phyloP scores from a whole-genome alignment of 2,113 vertebrate species.

The Passer montanus region DNA sequence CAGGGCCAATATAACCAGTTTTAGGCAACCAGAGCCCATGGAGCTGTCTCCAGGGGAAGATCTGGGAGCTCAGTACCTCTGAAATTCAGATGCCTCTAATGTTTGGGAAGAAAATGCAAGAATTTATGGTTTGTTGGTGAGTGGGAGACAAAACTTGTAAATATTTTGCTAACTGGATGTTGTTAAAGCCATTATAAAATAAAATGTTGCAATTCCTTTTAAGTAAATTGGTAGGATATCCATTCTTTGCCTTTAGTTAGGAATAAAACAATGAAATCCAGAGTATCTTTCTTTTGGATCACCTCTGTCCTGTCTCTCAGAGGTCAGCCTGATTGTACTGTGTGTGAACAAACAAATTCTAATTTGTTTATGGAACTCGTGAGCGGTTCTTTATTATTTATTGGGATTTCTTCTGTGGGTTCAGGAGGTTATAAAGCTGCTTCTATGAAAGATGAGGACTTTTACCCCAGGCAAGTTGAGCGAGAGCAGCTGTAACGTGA shows the following conservation, averaged over 20 bases:
- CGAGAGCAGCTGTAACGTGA: not conserved
- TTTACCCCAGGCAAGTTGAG: not conserved
- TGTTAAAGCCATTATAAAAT: not conserved
- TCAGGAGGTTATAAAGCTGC: constrained; percentile 10
- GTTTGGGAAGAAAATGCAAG: not conserved
- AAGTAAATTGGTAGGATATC: not conserved
- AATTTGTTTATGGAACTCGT: constrained; percentile 33
- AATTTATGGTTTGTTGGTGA: not conserved
- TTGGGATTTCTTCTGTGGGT: not conserved
- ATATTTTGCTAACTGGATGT: not conserved
- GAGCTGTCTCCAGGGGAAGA: not conserved
- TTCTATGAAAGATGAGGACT: constrained; percentile 29
- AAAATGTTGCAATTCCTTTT: not conserved
- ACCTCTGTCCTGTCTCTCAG: not conserved
- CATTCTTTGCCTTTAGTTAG: not conserved
- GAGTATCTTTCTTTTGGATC: not conserved
- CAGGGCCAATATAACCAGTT: accelerated
- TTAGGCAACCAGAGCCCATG: not conserved
- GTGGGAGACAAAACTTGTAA: not conserved
- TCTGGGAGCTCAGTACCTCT: not conserved
- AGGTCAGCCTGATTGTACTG: not conserved
- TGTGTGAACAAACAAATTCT: constrained; percentile 4
- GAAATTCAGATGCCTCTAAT: not conserved
- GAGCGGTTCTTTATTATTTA: not conserved
- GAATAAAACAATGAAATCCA: not conserved